Percentiles rank a stretch among this genome's conserved stretches.
These are phyloP conservation scores for Notolepis coatsorum DNA, from an alignment of 2,797 vertebrate genomes.

Conservation along the genomic window DNA sequence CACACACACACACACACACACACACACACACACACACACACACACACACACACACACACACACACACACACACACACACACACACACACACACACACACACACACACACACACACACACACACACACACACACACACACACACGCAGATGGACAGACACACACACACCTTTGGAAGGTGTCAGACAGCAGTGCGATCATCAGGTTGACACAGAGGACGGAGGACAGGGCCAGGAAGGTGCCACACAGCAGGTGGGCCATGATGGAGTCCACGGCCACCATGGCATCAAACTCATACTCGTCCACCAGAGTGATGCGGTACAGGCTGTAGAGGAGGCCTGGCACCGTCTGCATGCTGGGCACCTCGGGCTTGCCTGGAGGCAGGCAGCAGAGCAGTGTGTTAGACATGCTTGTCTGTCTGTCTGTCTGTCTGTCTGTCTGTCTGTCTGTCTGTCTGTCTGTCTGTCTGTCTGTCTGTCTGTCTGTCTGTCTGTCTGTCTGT, in stretches of 20 bases:
- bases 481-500: no score
- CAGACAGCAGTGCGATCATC: constrained; percentile 75
- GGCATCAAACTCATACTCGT: constrained; percentile 74
- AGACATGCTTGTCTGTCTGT: no score
- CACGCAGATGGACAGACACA: constrained; percentile 7
- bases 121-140: not conserved
- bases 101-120: not conserved
- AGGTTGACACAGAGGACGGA: constrained; percentile 78
- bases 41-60: not conserved
- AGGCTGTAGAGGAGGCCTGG: constrained; percentile 73
- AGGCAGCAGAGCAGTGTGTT: not conserved
- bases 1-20: not conserved
- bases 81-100: not conserved
- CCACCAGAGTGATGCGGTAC: constrained; percentile 78
- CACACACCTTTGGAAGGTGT: constrained; percentile 76
- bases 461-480: no score
- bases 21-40: constrained; percentile 63
- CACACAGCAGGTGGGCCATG: constrained; percentile 78
- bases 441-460: no score
- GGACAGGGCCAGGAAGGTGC: constrained; percentile 74
- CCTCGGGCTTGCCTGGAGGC: constrained; percentile 48
- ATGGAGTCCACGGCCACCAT: constrained; percentile 64
- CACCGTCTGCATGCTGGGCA: constrained; percentile 76
- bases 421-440: not conserved
- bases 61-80: not conserved